Percentiles rank a stretch among this genome's conserved stretches.
Evolutionary conservation across 1,140 invertebrate species (phyloP).

Genomic region (Triops longicaudatus): DNA sequence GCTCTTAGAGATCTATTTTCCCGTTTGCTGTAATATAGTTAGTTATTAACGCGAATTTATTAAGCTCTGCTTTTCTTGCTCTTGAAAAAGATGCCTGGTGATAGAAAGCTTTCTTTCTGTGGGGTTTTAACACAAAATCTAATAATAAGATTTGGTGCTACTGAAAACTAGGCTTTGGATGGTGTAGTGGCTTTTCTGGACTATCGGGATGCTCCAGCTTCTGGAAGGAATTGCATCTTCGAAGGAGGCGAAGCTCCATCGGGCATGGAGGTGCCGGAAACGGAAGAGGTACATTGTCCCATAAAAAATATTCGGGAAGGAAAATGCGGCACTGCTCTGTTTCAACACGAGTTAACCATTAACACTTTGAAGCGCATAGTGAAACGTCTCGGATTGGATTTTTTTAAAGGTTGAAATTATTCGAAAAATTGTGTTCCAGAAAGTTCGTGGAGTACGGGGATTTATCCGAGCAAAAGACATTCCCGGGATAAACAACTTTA

Average conservation of each 20-base stretch:
- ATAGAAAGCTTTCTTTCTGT: background rate
- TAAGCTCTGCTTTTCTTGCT: background rate
- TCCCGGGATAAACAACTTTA: slow-evolving; percentile 37
- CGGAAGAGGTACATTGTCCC: background rate
- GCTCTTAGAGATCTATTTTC: background rate
- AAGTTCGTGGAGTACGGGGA: slow-evolving; percentile 37
- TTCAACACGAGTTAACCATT: background rate
- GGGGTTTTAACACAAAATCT: background rate
- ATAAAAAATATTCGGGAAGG: background rate
- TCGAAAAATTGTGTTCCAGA: slow-evolving; percentile 32
- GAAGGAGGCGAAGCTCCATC: background rate
- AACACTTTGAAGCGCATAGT: background rate
- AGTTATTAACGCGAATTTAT: background rate
- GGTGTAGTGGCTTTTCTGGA: slow-evolving; percentile 5
- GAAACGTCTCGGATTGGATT: background rate
- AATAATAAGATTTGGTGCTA: background rate
- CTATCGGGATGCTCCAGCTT: background rate
- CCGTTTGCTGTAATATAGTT: background rate
- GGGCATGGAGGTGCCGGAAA: background rate
- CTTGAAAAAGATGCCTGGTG: background rate
- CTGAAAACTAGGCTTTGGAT: slow-evolving; percentile 1
- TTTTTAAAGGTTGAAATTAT: background rate
- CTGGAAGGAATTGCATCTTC: background rate
- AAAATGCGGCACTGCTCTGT: background rate
- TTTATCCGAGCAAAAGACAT: slow-evolving; percentile 41